A percentile compares a stretch with the other conserved stretches of the same genome.
Conservation (phyloP, 2,888 invertebrate species). For the Hemistola chrysoprasaria region DNA sequence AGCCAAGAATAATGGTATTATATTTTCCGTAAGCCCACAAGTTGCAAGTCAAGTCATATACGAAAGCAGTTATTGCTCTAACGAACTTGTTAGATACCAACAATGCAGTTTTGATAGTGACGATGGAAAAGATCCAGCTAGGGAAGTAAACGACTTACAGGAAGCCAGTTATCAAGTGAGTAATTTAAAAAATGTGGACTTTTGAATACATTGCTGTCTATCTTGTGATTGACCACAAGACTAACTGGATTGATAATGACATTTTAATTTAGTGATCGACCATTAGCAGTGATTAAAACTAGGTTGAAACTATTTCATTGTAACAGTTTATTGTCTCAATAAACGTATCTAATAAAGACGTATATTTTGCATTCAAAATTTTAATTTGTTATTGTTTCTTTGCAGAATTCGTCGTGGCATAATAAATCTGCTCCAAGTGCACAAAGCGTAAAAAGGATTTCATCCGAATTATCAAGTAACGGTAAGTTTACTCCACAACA, state of each 20-base stretch:
- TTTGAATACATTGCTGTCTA: conserved; percentile 30
- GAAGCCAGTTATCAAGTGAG: conserved; percentile 69
- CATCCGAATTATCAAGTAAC: conserved; percentile 50
- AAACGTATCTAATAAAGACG: conserved; percentile 44
- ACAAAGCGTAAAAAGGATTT: conserved; percentile 40
- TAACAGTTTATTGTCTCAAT: conserved; percentile 43
- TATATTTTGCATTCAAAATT: conserved; percentile 13
- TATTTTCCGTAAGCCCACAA: conserved; percentile 44
- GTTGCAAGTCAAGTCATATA: conserved; percentile 53
- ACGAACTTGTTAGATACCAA: conserved; percentile 58
- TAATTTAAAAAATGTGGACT: conserved; percentile 34
- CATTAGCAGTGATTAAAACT: conserved; percentile 55
- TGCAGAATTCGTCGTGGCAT: conserved; percentile 63
- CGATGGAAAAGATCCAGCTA: conserved; percentile 55
- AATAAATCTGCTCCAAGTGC: conserved; percentile 40
- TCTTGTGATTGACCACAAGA: conserved; percentile 59
- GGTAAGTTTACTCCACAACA: conserved; percentile 44
- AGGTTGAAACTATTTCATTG: conserved; percentile 37
- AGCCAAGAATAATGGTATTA: conserved; percentile 44
- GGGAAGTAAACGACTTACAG: conserved; percentile 51
- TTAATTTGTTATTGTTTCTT: conserved; percentile 29
- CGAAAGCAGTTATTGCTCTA: conserved; percentile 51
- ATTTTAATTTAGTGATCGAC: conserved; percentile 65
- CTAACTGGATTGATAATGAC: conserved; percentile 72
- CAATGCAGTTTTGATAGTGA: conserved; percentile 49